A percentile compares a stretch with the other conserved stretches of the same genome.
Conservation (phyloP, 1,140 invertebrate species). For the Carposina sasakii region DNA sequence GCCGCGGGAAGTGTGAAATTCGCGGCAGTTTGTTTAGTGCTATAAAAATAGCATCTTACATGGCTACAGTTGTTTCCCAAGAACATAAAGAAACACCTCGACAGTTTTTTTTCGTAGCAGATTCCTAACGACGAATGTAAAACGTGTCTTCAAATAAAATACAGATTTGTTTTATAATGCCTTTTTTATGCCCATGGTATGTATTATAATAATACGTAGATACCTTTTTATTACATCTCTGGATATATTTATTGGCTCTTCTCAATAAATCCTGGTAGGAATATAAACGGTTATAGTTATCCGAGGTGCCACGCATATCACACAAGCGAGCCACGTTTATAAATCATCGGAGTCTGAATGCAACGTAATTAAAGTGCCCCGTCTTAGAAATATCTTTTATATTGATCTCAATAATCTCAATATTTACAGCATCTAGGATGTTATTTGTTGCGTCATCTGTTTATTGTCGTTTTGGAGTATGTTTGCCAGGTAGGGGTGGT, state of each 20-base stretch:
- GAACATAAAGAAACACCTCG: slow-evolving; percentile 26
- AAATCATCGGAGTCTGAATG: slow-evolving; percentile 36
- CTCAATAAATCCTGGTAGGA: slow-evolving; percentile 31
- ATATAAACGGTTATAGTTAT: slow-evolving; percentile 31
- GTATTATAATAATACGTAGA: no score
- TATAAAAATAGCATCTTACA: slow-evolving; percentile 22
- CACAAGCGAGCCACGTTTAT: slow-evolving; percentile 26
- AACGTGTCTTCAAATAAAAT: no score
- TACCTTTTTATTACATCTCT: slow-evolving; percentile 31
- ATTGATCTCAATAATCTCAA: slow-evolving; percentile 19
- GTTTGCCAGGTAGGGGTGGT: no score
- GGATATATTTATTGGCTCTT: slow-evolving; percentile 37
- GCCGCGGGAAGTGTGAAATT: slow-evolving; percentile 38
- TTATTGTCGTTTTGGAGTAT: no score
- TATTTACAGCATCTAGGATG: slow-evolving; percentile 4
- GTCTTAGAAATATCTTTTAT: slow-evolving; percentile 25
- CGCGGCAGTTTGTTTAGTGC: slow-evolving; percentile 21
- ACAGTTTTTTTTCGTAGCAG: no score
- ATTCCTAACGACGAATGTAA: no score
- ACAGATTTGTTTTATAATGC: no score
- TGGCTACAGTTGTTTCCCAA: slow-evolving; percentile 7
- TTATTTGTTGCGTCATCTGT: no score
- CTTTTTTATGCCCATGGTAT: no score
- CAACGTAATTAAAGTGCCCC: slow-evolving; percentile 34
- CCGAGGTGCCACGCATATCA: slow-evolving; percentile 31